Conservation (phyloP, 2,113 vertebrate species). For the Pollimyrus isidori region DNA sequence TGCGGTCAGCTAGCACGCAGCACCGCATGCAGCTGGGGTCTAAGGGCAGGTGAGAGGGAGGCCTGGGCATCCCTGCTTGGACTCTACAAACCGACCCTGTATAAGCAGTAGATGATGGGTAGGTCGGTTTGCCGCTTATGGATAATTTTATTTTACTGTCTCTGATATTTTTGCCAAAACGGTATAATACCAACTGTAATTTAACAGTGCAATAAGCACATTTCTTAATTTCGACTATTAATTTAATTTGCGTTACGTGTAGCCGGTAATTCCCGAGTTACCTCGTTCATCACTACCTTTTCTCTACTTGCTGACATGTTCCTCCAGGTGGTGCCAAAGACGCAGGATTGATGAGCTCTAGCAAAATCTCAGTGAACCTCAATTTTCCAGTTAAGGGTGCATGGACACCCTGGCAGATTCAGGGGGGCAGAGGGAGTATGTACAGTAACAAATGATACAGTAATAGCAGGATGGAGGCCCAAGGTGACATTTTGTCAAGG, state of each 20-base stretch:
- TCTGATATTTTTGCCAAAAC: background rate
- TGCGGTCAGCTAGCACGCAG: background rate
- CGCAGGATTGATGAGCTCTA: background rate
- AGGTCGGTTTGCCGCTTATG: background rate
- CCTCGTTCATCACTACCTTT: background rate
- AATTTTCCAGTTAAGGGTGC: background rate
- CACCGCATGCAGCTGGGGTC: background rate
- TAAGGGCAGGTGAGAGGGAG: too few relatives aligned
- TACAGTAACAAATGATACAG: background rate
- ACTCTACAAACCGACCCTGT: background rate
- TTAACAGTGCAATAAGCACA: background rate
- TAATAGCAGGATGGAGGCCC: background rate
- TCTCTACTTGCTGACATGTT: background rate
- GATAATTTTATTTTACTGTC: background rate
- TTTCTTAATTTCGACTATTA: background rate
- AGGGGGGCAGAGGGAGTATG: background rate
- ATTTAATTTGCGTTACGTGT: background rate
- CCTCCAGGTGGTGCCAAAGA: conserved; percentile 44
- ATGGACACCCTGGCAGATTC: background rate
- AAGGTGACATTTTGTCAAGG: background rate
- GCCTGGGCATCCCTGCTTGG: background rate
- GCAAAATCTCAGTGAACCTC: background rate
- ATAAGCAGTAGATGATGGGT: background rate
- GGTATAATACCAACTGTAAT: background rate
- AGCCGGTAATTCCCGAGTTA: background rate